phyloP scores from a whole-genome alignment of 2,888 invertebrate species.

The Ormia ochracea region DNA sequence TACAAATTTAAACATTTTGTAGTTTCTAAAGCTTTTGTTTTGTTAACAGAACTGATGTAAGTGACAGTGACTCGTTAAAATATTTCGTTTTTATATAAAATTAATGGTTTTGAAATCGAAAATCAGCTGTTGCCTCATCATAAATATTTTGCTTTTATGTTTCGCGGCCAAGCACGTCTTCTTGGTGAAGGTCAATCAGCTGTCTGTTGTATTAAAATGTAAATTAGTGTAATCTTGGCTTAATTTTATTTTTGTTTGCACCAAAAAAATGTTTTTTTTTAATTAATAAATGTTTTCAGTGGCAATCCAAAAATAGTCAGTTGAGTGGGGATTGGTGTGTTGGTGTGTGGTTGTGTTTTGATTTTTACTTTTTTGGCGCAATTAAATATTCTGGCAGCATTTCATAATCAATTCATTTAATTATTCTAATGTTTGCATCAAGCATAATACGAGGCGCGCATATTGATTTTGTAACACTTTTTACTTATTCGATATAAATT shows the following conservation, averaged over 20 bases:
- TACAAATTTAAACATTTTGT: slow-evolving; percentile 65
- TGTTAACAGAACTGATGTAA: slow-evolving; percentile 32
- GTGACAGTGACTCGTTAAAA: slow-evolving; percentile 35
- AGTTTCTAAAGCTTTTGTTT: not conserved
- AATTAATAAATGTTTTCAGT: not conserved
- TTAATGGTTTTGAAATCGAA: not conserved
- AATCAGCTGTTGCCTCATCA: slow-evolving; percentile 29
- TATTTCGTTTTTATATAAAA: slow-evolving; percentile 47
- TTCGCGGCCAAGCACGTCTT: slow-evolving; percentile 47
- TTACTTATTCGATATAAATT: not conserved
- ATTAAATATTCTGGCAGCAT: slow-evolving; percentile 56
- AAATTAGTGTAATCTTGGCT: slow-evolving; percentile 38
- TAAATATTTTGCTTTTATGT: not conserved
- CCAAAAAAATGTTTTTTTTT: slow-evolving; percentile 1
- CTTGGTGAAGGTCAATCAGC: slow-evolving; percentile 26
- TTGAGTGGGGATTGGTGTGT: slow-evolving; percentile 5
- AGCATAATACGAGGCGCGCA: not conserved
- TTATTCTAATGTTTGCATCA: slow-evolving; percentile 42
- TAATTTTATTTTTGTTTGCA: slow-evolving; percentile 36
- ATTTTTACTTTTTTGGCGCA: not conserved
- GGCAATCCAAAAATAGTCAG: not conserved
- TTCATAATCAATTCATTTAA: slow-evolving; percentile 48
- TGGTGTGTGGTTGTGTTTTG: slow-evolving; percentile 7
- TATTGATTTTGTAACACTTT: slow-evolving; percentile 26
- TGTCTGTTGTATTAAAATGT: not conserved